phyloP scores from a whole-genome alignment of 1,140 invertebrate species.

The Drosophila kikkawai region DNA sequence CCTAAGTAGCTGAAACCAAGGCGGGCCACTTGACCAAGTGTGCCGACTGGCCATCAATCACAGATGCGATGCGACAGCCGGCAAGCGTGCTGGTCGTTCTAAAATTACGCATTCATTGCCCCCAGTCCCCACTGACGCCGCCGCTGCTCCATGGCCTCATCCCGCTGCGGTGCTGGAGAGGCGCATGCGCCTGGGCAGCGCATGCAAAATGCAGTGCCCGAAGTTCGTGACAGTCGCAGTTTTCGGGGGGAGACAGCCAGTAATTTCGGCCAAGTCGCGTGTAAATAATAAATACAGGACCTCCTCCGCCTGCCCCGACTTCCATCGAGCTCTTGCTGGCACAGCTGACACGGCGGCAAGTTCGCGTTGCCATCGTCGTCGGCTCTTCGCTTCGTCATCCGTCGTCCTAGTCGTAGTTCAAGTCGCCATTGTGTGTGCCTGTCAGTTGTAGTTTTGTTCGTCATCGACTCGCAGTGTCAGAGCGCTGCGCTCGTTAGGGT shows the following conservation, averaged over 20 bases:
- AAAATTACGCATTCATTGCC: slow-evolving; percentile 49
- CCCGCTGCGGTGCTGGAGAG: slow-evolving; percentile 1
- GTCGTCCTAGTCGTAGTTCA: slow-evolving; percentile 31
- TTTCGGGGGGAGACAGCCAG: slow-evolving; percentile 20
- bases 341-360: slow-evolving; percentile 61
- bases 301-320: background rate
- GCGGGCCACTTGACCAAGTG: slow-evolving; percentile 23
- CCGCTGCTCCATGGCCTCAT: slow-evolving; percentile 4
- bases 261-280: slow-evolving; percentile 55
- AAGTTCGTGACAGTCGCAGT: slow-evolving; percentile 34
- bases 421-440: slow-evolving; percentile 43
- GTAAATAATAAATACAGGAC: slow-evolving; percentile 68
- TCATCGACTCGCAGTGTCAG: slow-evolving; percentile 53
- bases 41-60: slow-evolving; percentile 32
- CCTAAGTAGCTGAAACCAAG: slow-evolving; percentile 18
- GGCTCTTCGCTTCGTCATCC: slow-evolving; percentile 18
- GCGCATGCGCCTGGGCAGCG: slow-evolving; percentile 36
- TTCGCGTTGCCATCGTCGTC: slow-evolving; percentile 26
- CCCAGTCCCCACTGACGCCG: background rate
- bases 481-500: slow-evolving; percentile 22
- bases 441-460: slow-evolving; percentile 64
- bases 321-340: slow-evolving; percentile 22
- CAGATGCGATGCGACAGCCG: slow-evolving; percentile 24
- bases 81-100: slow-evolving; percentile 22
- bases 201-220: slow-evolving; percentile 44